These are phyloP conservation scores for Oxystoma pomonae DNA, from an alignment of 2,888 invertebrate species.

Conservation along the genomic window DNA sequence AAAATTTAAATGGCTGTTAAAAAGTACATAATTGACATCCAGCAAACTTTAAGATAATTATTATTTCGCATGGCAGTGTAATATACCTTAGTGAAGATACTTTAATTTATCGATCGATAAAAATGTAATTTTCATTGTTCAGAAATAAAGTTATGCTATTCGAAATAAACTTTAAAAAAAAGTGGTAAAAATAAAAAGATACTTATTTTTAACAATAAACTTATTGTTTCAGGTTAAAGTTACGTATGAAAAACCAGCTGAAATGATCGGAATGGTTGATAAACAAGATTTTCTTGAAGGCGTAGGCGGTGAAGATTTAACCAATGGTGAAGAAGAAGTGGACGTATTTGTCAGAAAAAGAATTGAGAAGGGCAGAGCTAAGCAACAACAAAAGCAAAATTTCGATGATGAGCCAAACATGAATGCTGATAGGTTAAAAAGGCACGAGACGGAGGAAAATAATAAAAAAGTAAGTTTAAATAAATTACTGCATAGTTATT, in stretches of 20 bases:
- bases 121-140: too few relatives aligned
- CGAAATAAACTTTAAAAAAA: too few relatives aligned
- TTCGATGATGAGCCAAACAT: not conserved
- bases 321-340: constrained; percentile 32
- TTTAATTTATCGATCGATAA: too few relatives aligned
- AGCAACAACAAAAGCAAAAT: constrained; percentile 9
- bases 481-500: too few relatives aligned
- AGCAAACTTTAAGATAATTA: too few relatives aligned
- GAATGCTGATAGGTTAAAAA: not conserved
- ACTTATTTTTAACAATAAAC: too few relatives aligned
- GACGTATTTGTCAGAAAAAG: constrained; percentile 27
- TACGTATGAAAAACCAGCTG: constrained; percentile 57
- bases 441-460: not conserved
- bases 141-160: too few relatives aligned
- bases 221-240: constrained; percentile 42
- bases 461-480: not conserved
- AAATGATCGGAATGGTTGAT: constrained; percentile 44
- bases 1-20: too few relatives aligned
- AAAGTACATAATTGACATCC: too few relatives aligned
- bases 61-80: too few relatives aligned
- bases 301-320: constrained; percentile 19
- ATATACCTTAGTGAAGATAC: too few relatives aligned
- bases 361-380: constrained; percentile 25
- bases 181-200: too few relatives aligned
- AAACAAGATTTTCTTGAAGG: constrained; percentile 15